Base-by-base conservation (phyloP, 2,888 invertebrate species). In the Sinopyrophorus schimmeli region DNA sequence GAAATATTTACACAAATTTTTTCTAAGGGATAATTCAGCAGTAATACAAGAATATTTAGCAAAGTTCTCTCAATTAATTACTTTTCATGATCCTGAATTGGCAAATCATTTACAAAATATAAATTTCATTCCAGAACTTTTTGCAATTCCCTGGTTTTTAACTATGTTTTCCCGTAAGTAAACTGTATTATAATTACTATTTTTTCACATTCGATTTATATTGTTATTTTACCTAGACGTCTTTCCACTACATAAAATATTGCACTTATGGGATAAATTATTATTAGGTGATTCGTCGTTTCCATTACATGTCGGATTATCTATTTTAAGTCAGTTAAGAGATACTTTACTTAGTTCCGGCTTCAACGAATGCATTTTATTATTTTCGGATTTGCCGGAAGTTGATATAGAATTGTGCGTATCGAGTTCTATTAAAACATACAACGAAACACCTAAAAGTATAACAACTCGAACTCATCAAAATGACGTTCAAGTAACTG, bases 331-430 rank as follows among this genome's bases (percentile, higher is more conserved):
- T 41, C 97, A 98, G 70, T 76, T 98, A 15, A 79, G 92, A 40
- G 86, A 85, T 57, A 86, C 90, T 0, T 74, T 97, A 4, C 78
- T 99, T 2, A 81, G 82, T 3, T 94, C 92, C 0, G 95, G 95
- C 5, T 99, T 99, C 74, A 99, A 99, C 71, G 99, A 99, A 70
- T 98, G 98, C 69, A 99, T 99, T 60, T 76, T 99, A 23, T 77
- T 98, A 12, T 99, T 99, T 75, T 97, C 97, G n/a, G 98, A 99
- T 76, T 80, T 99, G 66, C 98, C 98, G 34, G 96, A 96, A 74
- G 92, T 97, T 49, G 94, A 95, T 62, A 96, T 97, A 65, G 94
- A 96, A 66, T 83, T 85, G 58, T 94, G 94, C 74, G 93, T 96
- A 0, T 83, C 83, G 66, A 89, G 92, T 70, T 93, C 96, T 0